These are phyloP conservation scores for Pelagia noctiluca DNA, from an alignment of 30 jellyfish, hydroid and myxozoan genomes.

Conservation along the genomic window DNA sequence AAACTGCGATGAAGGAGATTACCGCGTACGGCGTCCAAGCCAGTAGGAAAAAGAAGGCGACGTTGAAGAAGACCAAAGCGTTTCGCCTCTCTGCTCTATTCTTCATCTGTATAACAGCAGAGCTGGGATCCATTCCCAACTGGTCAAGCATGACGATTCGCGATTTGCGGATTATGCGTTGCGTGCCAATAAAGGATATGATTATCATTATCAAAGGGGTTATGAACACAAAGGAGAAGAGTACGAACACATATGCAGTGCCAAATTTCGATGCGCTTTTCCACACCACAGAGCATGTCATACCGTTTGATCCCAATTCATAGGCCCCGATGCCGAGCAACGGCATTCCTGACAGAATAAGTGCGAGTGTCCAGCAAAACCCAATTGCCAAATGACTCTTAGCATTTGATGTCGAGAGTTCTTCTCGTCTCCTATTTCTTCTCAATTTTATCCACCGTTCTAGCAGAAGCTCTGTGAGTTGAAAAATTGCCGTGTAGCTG, in stretches of 20 bases:
- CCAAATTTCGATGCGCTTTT: background rate
- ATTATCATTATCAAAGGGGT: constrained; percentile 37
- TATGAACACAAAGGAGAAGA: constrained; percentile 29
- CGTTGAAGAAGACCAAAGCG: constrained; percentile 23
- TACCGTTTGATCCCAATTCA: constrained; percentile 14
- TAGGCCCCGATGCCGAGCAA: constrained; percentile 52
- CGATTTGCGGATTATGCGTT: constrained; percentile 16
- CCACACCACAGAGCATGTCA: constrained; percentile 67
- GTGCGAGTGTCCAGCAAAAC: constrained; percentile 40
- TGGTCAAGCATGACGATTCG: background rate
- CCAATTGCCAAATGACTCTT: background rate
- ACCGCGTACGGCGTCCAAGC: constrained; percentile 78
- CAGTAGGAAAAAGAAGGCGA: constrained; percentile 42
- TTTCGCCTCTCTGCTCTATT: constrained; percentile 61
- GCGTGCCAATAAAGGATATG: constrained; percentile 9
- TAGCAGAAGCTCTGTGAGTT: constrained; percentile 12
- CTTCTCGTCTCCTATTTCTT: background rate
- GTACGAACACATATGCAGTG: constrained; percentile 25
- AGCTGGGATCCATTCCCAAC: background rate
- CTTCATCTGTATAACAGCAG: constrained; percentile 8
- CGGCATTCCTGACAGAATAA: constrained; percentile 39
- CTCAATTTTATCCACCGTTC: constrained; percentile 49
- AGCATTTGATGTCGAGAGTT: background rate
- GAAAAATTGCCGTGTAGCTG: constrained; percentile 65
- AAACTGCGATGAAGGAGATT: constrained; percentile 22